Evolutionary conservation across 2,888 invertebrate species (phyloP).

Genomic region (Cynaeus angustus): DNA sequence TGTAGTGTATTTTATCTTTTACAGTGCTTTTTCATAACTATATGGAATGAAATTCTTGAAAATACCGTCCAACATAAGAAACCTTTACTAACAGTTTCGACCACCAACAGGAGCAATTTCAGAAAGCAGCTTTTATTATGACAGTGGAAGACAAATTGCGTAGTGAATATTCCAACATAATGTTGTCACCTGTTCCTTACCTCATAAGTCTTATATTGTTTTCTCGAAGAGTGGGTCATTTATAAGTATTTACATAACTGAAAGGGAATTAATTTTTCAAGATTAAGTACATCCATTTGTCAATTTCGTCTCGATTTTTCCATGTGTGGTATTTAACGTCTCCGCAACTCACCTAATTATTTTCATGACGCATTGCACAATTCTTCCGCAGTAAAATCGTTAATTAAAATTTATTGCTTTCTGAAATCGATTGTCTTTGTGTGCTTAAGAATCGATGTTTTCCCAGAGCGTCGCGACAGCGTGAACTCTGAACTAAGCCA

Average conservation of each 20-base stretch:
- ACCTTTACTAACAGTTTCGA: background rate
- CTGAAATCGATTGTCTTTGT: slow-evolving; percentile 1
- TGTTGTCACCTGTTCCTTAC: slow-evolving; percentile 5
- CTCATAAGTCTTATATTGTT: background rate
- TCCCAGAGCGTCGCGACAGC: slow-evolving; percentile 70
- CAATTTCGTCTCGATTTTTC: background rate
- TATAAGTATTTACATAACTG: slow-evolving; percentile 3
- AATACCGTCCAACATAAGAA: too few relatives aligned
- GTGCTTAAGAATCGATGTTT: slow-evolving; percentile 38
- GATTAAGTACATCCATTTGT: slow-evolving; percentile 5
- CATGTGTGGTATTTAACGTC: background rate
- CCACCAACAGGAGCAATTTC: slow-evolving; percentile 13
- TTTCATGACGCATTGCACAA: slow-evolving; percentile 3
- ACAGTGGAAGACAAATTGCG: slow-evolving; percentile 17
- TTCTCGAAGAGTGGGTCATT: slow-evolving; percentile 1
- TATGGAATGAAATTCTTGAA: too few relatives aligned
- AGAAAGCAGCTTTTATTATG: slow-evolving; percentile 14
- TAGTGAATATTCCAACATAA: slow-evolving; percentile 1
- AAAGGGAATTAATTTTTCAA: slow-evolving; percentile 8
- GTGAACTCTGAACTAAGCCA: slow-evolving; percentile 68
- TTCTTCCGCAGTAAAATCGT: background rate
- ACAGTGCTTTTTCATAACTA: too few relatives aligned
- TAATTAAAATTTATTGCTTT: slow-evolving; percentile 10
- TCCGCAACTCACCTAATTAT: background rate
- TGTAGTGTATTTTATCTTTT: too few relatives aligned